Evolutionary conservation across 2,888 invertebrate genomes (phyloP), one percentile per base, ranked within the genome.

Genomic region (Lacanobia oleracea): DNA sequence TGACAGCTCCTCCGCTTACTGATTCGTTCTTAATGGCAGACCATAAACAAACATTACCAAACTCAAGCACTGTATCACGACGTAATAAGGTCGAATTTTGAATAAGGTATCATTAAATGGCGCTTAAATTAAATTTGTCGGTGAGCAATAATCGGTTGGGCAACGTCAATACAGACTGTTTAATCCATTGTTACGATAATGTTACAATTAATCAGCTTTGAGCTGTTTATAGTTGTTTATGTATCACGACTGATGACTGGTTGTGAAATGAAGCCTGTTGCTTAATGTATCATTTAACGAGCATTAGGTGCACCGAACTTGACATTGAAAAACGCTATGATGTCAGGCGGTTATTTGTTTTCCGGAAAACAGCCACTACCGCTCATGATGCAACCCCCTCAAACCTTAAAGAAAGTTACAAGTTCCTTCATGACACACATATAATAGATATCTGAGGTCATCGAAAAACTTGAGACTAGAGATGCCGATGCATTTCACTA

Each of bases 151-250:
- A 91, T 89, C 87, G 84, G 72, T 84, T 84, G 75, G 79, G 77
- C 79, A 83, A 88, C 87, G 86, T 88, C 86, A 88, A 86, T 88
- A 89, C 85, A 86, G 81, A 88, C 86, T 86, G 83, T 81, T 77
- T 87, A 85, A 87, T 86, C 88, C 85, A 88, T 88, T 89, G 89
- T 89, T 87, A 81, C 74, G 85, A 74, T 87, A 79, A 89, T 87
- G 88, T 86, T 87, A 88, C 85, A 85, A 88, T 89, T 89, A 88
- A 86, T 88, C 83, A 82, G 80, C 80, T 82, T 82, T 80, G 79
- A 87, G 82, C 83, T 87, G 87, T 86, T 88, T 87, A 84, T 76
- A 75, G 61, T 72, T 72, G 75, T 83, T 83, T 83, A 63, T 74
- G 75, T 80, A 75, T 81, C 82, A 84, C 77, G 79, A 53, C 72